Percentiles rank a stretch among this genome's conserved stretches.
These are phyloP conservation scores for Zaprionus nigranus DNA, from an alignment of 1,140 invertebrate species.

Conservation along the genomic window DNA sequence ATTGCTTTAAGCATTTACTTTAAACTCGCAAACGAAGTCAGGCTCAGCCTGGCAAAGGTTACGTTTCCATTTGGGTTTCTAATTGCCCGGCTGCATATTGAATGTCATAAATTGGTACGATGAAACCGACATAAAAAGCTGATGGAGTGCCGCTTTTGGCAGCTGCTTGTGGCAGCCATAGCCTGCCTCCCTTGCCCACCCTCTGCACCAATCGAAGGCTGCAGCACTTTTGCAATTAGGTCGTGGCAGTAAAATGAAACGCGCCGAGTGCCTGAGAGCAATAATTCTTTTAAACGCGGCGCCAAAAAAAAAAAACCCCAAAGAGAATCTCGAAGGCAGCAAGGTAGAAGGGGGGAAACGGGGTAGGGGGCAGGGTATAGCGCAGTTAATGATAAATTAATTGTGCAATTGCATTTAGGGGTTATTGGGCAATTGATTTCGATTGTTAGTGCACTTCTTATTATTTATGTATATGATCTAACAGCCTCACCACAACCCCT, in stretches of 20 bases:
- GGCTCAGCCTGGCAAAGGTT: not conserved
- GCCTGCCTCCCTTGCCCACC: not conserved
- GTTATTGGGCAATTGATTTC: slow-evolving; percentile 53
- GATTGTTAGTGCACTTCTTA: slow-evolving; percentile 29
- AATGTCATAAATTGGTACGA: slow-evolving; percentile 3
- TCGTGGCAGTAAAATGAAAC: slow-evolving; percentile 42
- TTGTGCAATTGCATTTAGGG: slow-evolving; percentile 49
- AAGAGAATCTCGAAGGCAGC: not conserved
- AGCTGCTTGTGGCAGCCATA: not conserved
- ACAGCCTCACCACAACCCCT: not conserved
- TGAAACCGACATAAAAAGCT: slow-evolving; percentile 10
- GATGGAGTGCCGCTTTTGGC: slow-evolving; percentile 24
- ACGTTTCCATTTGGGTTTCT: not conserved
- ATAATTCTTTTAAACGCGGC: slow-evolving; percentile 32
- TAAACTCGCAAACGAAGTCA: not conserved
- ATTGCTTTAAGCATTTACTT: not conserved
- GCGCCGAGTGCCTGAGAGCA: slow-evolving; percentile 17
- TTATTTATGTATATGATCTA: slow-evolving; percentile 43
- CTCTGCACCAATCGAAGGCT: slow-evolving; percentile 5
- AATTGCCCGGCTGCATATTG: not conserved
- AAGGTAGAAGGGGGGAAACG: not conserved
- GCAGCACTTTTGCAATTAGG: slow-evolving; percentile 43
- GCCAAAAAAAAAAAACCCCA: slow-evolving; percentile 2
- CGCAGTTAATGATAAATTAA: slow-evolving; percentile 51
- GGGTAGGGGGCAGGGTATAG: not conserved